A percentile compares a stretch with the other conserved stretches of the same genome.
Conservation (phyloP, 2,888 invertebrate genomes). For the Steromphala cineraria region DNA sequence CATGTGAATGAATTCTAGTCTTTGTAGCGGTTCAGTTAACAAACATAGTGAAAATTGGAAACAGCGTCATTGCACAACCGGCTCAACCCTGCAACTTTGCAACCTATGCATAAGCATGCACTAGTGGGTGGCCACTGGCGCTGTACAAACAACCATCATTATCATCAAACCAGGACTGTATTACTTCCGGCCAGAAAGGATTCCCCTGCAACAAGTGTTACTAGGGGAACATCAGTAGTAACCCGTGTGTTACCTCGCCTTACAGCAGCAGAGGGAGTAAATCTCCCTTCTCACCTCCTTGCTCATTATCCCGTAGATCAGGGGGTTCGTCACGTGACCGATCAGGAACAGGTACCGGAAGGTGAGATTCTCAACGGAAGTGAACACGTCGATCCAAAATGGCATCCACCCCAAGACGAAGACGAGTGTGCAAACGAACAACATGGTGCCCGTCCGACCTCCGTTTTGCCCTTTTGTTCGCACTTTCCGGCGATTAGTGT, state of each 20-base stretch:
- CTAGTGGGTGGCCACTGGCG: no score
- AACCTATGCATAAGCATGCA: no score
- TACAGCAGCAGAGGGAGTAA: neutral
- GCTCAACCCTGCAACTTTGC: no score
- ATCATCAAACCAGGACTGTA: no score
- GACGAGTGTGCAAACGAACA: slow-evolving; percentile 29
- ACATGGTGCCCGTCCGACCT: slow-evolving; percentile 28
- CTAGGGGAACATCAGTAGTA: no score
- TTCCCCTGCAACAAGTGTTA: no score
- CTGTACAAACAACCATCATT: no score
- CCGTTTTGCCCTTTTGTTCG: neutral
- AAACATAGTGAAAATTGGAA: no score
- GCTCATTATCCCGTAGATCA: slow-evolving; percentile 29
- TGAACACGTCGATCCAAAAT: slow-evolving; percentile 30
- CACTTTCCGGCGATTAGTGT: neutral
- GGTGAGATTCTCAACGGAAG: neutral
- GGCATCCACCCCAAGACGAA: slow-evolving; percentile 28
- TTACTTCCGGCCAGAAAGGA: no score
- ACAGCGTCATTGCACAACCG: no score
- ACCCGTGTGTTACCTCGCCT: neutral
- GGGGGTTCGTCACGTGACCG: slow-evolving; percentile 25
- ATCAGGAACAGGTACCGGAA: slow-evolving; percentile 27
- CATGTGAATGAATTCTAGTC: no score
- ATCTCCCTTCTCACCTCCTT: slow-evolving; percentile 22
- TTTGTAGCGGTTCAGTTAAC: no score